Conservation (phyloP, 2,888 invertebrate genomes). For the Andrena bicolor region DNA sequence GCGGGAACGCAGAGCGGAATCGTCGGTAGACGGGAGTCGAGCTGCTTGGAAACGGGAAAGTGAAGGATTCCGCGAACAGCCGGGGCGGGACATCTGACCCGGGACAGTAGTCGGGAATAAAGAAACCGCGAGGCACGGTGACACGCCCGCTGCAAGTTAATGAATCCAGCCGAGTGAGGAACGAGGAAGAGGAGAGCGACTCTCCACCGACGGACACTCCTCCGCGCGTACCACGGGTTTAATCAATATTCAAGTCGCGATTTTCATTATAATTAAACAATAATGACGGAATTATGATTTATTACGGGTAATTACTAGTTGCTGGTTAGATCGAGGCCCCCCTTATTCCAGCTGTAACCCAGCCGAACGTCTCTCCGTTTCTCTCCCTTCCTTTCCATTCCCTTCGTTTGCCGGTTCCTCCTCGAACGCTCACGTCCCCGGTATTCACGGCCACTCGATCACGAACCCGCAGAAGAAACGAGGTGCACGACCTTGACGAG, state of each 20-base stretch:
- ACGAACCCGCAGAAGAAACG: slow-evolving; percentile 26
- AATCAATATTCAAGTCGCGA: slow-evolving; percentile 82
- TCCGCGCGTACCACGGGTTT: slow-evolving; percentile 55
- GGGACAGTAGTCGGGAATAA: slow-evolving; percentile 52
- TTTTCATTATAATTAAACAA: slow-evolving; percentile 83
- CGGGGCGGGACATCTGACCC: slow-evolving; percentile 32
- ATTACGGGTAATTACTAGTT: slow-evolving; percentile 81
- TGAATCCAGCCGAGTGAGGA: slow-evolving; percentile 61
- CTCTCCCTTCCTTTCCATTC: slow-evolving; percentile 23
- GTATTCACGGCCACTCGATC: slow-evolving; percentile 35
- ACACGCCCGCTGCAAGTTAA: slow-evolving; percentile 66
- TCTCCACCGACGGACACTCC: slow-evolving; percentile 41
- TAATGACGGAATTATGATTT: slow-evolving; percentile 82
- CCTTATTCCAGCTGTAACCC: slow-evolving; percentile 52
- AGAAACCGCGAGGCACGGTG: slow-evolving; percentile 40
- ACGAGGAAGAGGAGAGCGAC: slow-evolving; percentile 37
- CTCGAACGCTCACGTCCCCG: background rate
- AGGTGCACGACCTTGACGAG: slow-evolving; percentile 58
- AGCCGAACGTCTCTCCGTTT: slow-evolving; percentile 34
- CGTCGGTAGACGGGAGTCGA: background rate
- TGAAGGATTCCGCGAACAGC: background rate
- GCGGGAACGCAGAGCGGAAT: background rate
- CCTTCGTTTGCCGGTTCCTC: slow-evolving; percentile 3
- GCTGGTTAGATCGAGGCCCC: slow-evolving; percentile 68
- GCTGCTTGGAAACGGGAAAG: background rate